Percentiles rank a stretch among this genome's conserved stretches.
Conservation (phyloP, 2,797 vertebrate genomes). For the Cossypha caffra region DNA sequence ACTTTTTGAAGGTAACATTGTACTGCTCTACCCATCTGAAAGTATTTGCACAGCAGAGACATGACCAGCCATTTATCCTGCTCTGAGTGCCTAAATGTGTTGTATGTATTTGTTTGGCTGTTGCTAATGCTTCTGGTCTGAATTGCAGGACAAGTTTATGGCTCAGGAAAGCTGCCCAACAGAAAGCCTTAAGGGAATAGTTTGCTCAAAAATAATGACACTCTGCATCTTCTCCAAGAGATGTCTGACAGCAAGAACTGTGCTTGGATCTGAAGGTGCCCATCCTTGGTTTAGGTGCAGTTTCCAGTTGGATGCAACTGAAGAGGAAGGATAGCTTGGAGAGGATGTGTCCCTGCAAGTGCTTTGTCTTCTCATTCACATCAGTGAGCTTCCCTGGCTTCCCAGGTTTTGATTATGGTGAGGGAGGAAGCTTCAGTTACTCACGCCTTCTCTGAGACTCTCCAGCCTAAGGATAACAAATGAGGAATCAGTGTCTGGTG, state of each 20-base stretch:
- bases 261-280: not conserved
- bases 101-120: not conserved
- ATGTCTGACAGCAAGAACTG: not conserved
- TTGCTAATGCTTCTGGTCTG: not conserved
- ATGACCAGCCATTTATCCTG: not conserved
- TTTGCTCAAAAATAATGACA: not conserved
- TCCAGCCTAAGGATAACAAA: not conserved
- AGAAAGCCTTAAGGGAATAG: not conserved
- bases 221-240: not conserved
- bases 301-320: not conserved
- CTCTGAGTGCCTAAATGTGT: not conserved
- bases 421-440: not conserved
- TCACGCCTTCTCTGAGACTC: not conserved
- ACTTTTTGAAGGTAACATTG: not conserved
- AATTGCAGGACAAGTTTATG: not conserved
- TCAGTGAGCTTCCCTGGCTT: not conserved
- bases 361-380: not conserved
- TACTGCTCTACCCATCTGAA: not conserved
- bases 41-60: not conserved
- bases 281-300: too few species aligned
- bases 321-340: not conserved
- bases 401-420: not conserved
- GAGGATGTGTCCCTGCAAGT: not conserved
- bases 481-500: not conserved
- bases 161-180: not conserved